Conservation (phyloP, 1,140 invertebrate genomes). For the Melipona quadrifasciata region DNA sequence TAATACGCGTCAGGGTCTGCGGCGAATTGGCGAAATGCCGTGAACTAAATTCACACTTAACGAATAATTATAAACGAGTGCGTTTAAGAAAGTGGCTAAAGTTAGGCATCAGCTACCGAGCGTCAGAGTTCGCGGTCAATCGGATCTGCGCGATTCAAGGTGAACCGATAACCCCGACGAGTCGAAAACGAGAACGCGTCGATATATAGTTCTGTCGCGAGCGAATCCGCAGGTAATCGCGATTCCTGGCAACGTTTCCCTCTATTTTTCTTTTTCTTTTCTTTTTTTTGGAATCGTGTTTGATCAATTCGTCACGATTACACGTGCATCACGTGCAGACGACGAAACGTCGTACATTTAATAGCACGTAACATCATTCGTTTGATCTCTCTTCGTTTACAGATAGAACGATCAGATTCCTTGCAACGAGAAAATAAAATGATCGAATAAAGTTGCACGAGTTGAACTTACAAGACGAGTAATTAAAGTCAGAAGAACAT, state of each 20-base stretch:
- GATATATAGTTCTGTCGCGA: neutral
- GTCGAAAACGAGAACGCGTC: too few relatives aligned
- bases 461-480: too few relatives aligned
- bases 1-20: constrained; percentile 6
- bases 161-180: constrained; percentile 5
- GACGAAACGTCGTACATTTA: too few relatives aligned
- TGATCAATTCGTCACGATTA: neutral
- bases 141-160: constrained; percentile 8
- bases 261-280: neutral
- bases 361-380: too few relatives aligned
- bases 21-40: constrained; percentile 62
- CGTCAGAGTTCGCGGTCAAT: constrained; percentile 20
- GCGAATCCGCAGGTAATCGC: neutral
- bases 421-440: too few relatives aligned
- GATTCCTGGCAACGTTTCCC: neutral
- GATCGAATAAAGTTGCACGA: too few relatives aligned
- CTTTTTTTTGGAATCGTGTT: neutral
- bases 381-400: too few relatives aligned
- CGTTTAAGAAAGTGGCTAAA: constrained; percentile 48
- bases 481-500: too few relatives aligned
- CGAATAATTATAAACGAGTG: constrained; percentile 50
- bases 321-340: neutral
- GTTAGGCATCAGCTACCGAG: constrained; percentile 32
- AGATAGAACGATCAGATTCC: too few relatives aligned
- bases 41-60: constrained; percentile 52